A percentile compares a stretch with the other conserved stretches of the same genome.
These are phyloP conservation scores for Lasioglossum baleicum DNA, from an alignment of 1,140 invertebrate genomes.

Conservation along the genomic window DNA sequence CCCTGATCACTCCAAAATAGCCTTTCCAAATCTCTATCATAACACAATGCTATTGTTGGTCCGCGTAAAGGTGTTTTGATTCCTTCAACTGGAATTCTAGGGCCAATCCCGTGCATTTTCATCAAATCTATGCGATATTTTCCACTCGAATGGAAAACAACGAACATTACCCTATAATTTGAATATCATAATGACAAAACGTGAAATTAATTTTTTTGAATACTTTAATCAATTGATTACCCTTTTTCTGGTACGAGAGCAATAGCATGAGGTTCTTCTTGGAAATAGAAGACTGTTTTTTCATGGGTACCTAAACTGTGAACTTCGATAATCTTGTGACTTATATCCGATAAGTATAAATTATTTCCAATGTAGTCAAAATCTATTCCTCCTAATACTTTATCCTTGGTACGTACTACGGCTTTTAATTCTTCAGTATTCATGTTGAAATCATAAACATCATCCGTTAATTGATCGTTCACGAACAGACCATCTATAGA, in stretches of 20 bases:
- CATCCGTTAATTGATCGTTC: conserved; percentile 42
- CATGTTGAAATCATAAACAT: conserved; percentile 72
- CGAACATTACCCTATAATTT: conserved; percentile 82
- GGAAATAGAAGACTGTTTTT: conserved; percentile 78
- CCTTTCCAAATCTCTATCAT: conserved; percentile 77
- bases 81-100: conserved; percentile 79
- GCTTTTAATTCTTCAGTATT: conserved; percentile 67
- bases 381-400: conserved; percentile 82
- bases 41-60: conserved; percentile 79
- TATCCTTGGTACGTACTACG: conserved; percentile 78
- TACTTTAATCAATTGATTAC: conserved; percentile 66
- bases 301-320: conserved; percentile 80
- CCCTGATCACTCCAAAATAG: conserved; percentile 79
- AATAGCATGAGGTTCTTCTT: conserved; percentile 83
- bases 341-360: conserved; percentile 84
- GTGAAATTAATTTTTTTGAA: neutral
- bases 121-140: conserved; percentile 83
- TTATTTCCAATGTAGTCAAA: conserved; percentile 86
- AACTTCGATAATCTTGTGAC: conserved; percentile 82
- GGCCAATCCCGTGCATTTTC: conserved; percentile 81
- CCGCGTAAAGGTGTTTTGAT: conserved; percentile 74
- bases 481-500: conserved; percentile 56
- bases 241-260: conserved; percentile 84
- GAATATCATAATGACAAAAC: neutral
- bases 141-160: conserved; percentile 79